Percentiles rank a stretch among this genome's conserved stretches.
These are phyloP conservation scores for Meteorus colon DNA, from an alignment of 2,888 invertebrate genomes.

Conservation along the genomic window DNA sequence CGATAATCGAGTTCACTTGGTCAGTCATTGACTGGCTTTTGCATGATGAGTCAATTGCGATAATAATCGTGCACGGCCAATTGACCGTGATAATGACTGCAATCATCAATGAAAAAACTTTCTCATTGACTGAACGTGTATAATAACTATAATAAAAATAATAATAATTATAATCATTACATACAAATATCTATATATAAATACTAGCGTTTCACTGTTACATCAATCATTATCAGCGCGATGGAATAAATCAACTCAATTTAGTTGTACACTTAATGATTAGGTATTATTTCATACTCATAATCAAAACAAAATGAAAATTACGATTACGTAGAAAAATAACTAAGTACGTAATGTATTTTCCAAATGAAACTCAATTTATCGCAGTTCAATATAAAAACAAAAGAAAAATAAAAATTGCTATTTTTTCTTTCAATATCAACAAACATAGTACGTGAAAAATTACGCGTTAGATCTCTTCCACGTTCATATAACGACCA, in stretches of 20 bases:
- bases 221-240: background rate
- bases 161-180: background rate
- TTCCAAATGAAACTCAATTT: background rate
- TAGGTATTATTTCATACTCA: background rate
- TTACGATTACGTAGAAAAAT: background rate
- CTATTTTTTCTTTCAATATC: conserved; percentile 33
- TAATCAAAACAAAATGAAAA: background rate
- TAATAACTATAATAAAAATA: background rate
- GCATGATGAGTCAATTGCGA: conserved; percentile 15
- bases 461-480: conserved; percentile 43
- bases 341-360: background rate
- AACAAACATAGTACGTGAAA: conserved; percentile 38
- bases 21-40: conserved; percentile 18
- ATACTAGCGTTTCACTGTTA: background rate
- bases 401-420: conserved; percentile 9
- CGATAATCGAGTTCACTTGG: conserved; percentile 22
- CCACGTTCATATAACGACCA: conserved; percentile 54
- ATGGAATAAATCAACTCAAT: background rate
- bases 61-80: conserved; percentile 49
- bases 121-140: background rate
- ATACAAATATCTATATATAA: background rate
- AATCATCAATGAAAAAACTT: conserved; percentile 4
- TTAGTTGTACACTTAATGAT: too few relatives aligned
- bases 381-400: background rate
- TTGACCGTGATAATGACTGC: conserved; percentile 55